Evolutionary conservation across 2,113 vertebrate species (phyloP), one percentile per base, ranked within the genome.

Genomic region (Odocoileus hemionus): DNA sequence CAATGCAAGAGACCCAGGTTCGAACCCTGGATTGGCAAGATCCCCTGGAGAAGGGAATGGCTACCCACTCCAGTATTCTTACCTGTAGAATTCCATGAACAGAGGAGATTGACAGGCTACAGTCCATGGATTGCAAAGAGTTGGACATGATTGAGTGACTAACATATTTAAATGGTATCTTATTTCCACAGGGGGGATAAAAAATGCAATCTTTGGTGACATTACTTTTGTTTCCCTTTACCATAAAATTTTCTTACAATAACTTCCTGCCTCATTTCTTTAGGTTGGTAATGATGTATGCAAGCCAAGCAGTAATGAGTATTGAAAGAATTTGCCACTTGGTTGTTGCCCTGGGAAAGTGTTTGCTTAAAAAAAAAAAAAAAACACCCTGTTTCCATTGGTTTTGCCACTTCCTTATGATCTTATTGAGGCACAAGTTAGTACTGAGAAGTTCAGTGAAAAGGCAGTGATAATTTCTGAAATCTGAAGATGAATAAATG

Each of bases 151-250:
- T 11, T 13, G n/a, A 39, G n/a, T 39, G 67, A 70, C 67, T 70
- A 23, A 70, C 67, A 39, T 23, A 21, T 70, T 70, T 70, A 70
- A 19, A 39, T 33, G 55, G 61, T 47, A 89, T 93, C 54, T 26
- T 92, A 76, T 84, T 95, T 86, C 60, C 23, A 80, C 26, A 58
- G 47, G 36, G 26, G 3, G 6, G 5, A 23, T 25, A 70, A 84
- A 96, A 95, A 88, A 91, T 25, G 15, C 57, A 92, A 95, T 5
- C 14, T 82, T 57, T 55, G 6, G 21, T 86, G 54, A 54, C 85
- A 91, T 82, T 30, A 58, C 50, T 87, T 92, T 94, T 89, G 45
- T 87, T 95, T 91, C 47, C 23, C 94, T 91, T 94, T 55, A 47
- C 58, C 43, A 82, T 43, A 97, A 50, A 88, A 52, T 39, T 95